Percentiles rank a stretch among this genome's conserved stretches.
Conservation (phyloP, 2,888 invertebrate species). For the Holacanthella duospinosa region DNA sequence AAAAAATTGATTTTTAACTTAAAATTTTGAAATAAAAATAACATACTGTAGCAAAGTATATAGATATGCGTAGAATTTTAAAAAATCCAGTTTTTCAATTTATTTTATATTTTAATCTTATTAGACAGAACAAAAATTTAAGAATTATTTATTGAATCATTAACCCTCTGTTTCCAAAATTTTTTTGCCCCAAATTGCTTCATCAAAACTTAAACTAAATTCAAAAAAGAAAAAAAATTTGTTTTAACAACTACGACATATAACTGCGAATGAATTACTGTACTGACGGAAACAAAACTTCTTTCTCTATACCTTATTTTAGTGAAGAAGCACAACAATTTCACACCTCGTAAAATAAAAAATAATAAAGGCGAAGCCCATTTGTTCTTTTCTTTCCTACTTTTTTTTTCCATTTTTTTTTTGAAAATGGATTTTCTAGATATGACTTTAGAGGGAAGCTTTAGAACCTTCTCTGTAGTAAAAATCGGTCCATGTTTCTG, state of each 20-base stretch:
- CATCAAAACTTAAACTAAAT: neutral
- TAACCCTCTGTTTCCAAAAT: too few species aligned
- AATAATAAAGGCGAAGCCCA: neutral
- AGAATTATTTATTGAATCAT: too few species aligned
- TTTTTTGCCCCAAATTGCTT: neutral
- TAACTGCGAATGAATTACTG: neutral
- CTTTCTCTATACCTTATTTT: neutral
- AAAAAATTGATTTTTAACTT: too few species aligned
- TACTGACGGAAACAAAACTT: neutral
- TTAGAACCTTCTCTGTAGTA: neutral
- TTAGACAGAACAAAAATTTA: too few species aligned
- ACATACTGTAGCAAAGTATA: too few species aligned
- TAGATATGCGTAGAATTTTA: too few species aligned
- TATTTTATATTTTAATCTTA: too few species aligned
- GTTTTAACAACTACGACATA: neutral
- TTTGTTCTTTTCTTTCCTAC: neutral
- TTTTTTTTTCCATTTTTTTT: too few species aligned
- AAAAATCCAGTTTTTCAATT: too few species aligned
- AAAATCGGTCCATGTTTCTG: neutral
- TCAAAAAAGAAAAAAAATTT: neutral
- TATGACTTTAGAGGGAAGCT: neutral
- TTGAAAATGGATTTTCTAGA: neutral
- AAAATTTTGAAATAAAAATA: too few species aligned
- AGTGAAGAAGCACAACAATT: neutral
- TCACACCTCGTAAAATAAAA: constrained; percentile 6